Base-by-base conservation (phyloP, 2,113 vertebrate species). In the Actenoides lindsayi region DNA sequence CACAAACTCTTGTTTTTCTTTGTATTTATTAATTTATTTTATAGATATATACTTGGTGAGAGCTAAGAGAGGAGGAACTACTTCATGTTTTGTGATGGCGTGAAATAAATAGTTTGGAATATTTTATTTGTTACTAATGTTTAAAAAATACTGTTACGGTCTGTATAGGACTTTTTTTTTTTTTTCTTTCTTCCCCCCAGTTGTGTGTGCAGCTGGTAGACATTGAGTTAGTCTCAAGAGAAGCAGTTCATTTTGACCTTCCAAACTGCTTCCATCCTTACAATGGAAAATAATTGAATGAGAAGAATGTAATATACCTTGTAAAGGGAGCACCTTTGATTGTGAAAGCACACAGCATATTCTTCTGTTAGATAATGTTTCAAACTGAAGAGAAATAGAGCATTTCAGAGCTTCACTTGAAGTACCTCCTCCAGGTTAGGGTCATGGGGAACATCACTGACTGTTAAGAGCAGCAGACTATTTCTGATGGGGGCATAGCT, bases 341-440 rank as follows among this genome's bases (percentile, higher is more conserved):
- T 87, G 42, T 90, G 93, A 92, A 91, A 95, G 80, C 65, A 91
- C 57, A 78, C 24, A 57, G 86, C 93, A 57, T 83, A 81, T 85
- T 92, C 56, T 97, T 41, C 81, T 97, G 71, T 92, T 96, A 94
- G 87, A 82, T 97, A 94, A 95, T 57, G 54, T 63, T 95, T 96
- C 87, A 93, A 88, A 79, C 56, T 21, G 57, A 91, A 95, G 92
- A 94, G 71, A 95, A 95, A 50, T 85, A 95, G 75, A 95, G 76
- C 68, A 96, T 89, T 84, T 54, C 31, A 89, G 91, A 67, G 94
- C 75, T 91, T 35, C 42, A 60, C 75, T 92, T 96, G 87, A 94
- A 95, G 90, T 90, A 86, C 76, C 53, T 91, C 80, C 80, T 74
- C 81, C 85, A 86, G 68, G 79, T 95, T 88, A 93, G 68, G 59